Base-by-base conservation (phyloP, 2,113 vertebrate genomes). In the Lethenteron reissneri region DNA sequence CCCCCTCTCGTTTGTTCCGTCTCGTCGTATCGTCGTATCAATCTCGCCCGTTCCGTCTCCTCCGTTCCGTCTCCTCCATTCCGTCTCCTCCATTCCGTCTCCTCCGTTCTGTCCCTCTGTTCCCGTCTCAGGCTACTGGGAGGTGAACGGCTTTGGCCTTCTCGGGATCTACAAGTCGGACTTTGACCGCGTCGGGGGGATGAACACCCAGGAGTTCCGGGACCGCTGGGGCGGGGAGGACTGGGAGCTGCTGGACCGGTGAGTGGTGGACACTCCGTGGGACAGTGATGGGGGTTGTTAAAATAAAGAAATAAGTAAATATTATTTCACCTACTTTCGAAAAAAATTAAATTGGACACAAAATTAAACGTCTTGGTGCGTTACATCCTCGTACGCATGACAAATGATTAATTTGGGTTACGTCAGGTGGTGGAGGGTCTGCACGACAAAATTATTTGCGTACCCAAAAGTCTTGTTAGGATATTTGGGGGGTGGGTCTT, bases 191-290 rank as follows among this genome's bases (percentile, higher is more conserved):
- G 83, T 89, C 0, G 94, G 94, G 70, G 94, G 94, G 75, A 96
- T 97, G 94, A 97, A 97, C 78, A 95, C 89, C 21, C 79, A 76
- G 76, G 92, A 97, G 60, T 96, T 84, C 78, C 84, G 75, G 57
- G 84, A 92, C 62, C 83, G 81, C 74, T 97, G 92, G 94, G 94
- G 94, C 68, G 94, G 94, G 79, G 92, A 97, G 74, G 94, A 97
- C 82, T 97, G 94, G 92, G 94, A 97, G 58, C 84, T 97, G 12
- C 81, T 97, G 13, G 91, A 97, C 83, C 87, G 94, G 94, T 95
- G 73, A 75, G 77, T 9, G 14, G 41, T 41, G 41, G 41, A 41
- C 41, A 41, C 41, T 41, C 41, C 41, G 41, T 41, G 41, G 41
- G 41, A 41, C 41, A 41, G 41, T 7, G 41, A 41, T 41, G 41